These are phyloP conservation scores for Paramisgurnus dabryanus DNA, from an alignment of 2,113 vertebrate genomes.

Conservation along the genomic window DNA sequence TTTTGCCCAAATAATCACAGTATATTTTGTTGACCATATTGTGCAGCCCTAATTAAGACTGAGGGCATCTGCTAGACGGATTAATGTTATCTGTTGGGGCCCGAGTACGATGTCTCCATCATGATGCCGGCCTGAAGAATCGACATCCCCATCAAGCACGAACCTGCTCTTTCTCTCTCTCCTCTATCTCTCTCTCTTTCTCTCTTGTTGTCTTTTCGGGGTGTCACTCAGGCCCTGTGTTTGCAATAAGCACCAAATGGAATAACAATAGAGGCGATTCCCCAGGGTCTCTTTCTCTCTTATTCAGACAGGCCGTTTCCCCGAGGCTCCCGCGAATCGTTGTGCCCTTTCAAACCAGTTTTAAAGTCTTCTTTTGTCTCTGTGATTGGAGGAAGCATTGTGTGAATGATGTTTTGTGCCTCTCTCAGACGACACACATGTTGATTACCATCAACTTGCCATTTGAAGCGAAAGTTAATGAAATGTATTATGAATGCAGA, in stretches of 20 bases:
- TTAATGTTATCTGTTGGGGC: too few species aligned
- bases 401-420: not conserved
- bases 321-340: not conserved
- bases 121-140: not conserved
- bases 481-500: constrained; percentile 20
- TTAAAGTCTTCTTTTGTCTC: constrained; percentile 23
- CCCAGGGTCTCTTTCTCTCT: not conserved
- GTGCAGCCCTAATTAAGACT: too few species aligned
- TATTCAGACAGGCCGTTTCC: constrained; percentile 35
- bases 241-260: constrained; percentile 30
- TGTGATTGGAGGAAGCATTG: not conserved
- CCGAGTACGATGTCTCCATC: not conserved
- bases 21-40: too few species aligned
- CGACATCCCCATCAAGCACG: not conserved
- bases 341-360: constrained; percentile 30
- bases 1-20: too few species aligned
- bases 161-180: not conserved
- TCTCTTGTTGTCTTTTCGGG: not conserved
- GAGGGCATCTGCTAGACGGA: too few species aligned
- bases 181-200: not conserved
- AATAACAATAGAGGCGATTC: constrained; percentile 45
- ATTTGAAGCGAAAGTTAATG: not conserved
- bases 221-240: constrained; percentile 19
- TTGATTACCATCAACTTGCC: constrained; percentile 23
- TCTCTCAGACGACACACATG: not conserved